Evolutionary conservation across 1,140 invertebrate species (phyloP).

Genomic region (Cydia pomonella): DNA sequence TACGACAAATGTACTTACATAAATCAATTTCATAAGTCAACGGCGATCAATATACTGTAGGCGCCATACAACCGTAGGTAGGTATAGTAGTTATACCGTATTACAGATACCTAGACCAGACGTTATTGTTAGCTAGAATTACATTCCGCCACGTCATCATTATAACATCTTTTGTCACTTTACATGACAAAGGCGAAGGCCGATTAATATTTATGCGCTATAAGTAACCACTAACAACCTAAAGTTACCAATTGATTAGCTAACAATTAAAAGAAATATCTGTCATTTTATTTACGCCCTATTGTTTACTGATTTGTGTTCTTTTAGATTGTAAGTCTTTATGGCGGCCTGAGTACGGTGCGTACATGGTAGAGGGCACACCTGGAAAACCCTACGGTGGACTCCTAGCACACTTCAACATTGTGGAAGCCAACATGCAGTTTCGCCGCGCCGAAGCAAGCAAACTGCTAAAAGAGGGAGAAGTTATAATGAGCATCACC

Average conservation of each 20-base stretch:
- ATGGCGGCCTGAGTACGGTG: slow-evolving; percentile 99
- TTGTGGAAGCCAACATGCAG: slow-evolving; percentile 98
- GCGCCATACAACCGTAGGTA: too few relatives aligned
- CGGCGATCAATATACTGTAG: too few relatives aligned
- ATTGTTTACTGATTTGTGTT: neutral
- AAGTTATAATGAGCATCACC: slow-evolving; percentile 94
- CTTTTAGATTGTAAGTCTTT: slow-evolving; percentile 89
- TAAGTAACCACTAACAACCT: neutral
- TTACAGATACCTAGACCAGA: too few relatives aligned
- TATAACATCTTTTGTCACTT: neutral
- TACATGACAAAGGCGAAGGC: neutral
- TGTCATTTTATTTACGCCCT: too few relatives aligned
- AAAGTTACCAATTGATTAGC: neutral
- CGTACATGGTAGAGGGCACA: slow-evolving; percentile 99
- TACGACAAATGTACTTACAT: too few relatives aligned
- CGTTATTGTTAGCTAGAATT: neutral
- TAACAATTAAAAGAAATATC: neutral
- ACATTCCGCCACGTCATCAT: neutral
- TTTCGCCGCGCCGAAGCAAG: slow-evolving; percentile 93
- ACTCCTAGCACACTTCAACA: slow-evolving; percentile 96
- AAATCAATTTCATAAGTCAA: too few relatives aligned
- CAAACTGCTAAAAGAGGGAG: slow-evolving; percentile 88
- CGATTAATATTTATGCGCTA: neutral
- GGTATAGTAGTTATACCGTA: too few relatives aligned
- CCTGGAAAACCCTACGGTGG: slow-evolving; percentile 98